These are phyloP conservation scores for Melanchra persicariae DNA, from an alignment of 2,888 invertebrate genomes.

Conservation along the genomic window DNA sequence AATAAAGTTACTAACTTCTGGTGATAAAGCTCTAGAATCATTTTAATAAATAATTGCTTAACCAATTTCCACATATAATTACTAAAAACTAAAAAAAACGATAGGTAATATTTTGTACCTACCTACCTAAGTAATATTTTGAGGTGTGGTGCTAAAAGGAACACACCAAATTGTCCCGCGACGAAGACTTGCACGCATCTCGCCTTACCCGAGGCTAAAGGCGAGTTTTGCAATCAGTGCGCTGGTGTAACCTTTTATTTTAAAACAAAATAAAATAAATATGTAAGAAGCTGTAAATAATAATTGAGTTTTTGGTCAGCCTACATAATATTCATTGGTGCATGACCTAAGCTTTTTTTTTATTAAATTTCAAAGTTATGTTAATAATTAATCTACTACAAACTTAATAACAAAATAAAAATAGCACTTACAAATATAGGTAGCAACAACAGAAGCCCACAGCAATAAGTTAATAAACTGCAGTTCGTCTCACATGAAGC, in stretches of 20 bases:
- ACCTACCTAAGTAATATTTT: no score
- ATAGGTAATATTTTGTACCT: no score
- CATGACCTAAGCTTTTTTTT: not conserved
- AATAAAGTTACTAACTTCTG: no score
- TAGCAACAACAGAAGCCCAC: not conserved
- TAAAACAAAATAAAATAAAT: slow-evolving; percentile 55
- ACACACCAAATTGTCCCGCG: slow-evolving; percentile 46
- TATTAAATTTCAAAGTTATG: not conserved
- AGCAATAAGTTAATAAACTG: slow-evolving; percentile 18
- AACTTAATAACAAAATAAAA: not conserved
- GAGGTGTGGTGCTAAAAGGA: slow-evolving; percentile 52
- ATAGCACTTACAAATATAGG: slow-evolving; percentile 8
- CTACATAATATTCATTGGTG: slow-evolving; percentile 4
- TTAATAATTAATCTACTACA: not conserved
- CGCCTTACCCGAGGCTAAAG: slow-evolving; percentile 63
- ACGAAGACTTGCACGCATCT: slow-evolving; percentile 48
- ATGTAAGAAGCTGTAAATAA: slow-evolving; percentile 33
- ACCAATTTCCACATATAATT: no score
- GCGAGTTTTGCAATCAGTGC: slow-evolving; percentile 70
- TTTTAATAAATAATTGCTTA: not conserved
- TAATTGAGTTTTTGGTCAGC: slow-evolving; percentile 16
- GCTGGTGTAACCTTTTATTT: slow-evolving; percentile 64
- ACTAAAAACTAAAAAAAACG: not conserved
- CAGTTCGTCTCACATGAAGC: slow-evolving; percentile 23
- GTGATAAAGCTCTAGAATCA: no score